Conservation (phyloP, 1,140 invertebrate species). For the Brachionus paranguensis region DNA sequence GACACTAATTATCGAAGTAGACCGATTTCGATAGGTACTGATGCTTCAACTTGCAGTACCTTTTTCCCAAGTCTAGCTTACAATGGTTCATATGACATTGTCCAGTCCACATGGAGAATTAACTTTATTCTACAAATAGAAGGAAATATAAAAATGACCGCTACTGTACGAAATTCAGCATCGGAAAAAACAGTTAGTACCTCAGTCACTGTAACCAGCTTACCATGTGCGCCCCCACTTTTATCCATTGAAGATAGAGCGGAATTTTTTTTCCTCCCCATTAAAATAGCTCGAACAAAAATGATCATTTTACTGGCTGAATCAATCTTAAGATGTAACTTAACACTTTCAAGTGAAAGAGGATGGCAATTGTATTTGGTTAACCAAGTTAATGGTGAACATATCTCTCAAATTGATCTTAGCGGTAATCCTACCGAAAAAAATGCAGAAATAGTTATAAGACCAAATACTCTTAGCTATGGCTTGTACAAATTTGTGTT, state of each 20-base stretch:
- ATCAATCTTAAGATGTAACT: background rate
- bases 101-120: background rate
- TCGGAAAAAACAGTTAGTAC: background rate
- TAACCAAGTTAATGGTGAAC: background rate
- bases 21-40: background rate
- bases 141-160: background rate
- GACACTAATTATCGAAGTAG: background rate
- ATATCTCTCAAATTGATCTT: background rate
- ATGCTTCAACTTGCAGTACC: background rate
- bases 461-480: background rate
- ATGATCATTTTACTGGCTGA: background rate
- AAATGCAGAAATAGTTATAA: background rate
- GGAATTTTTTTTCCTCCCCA: background rate
- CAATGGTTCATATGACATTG: background rate
- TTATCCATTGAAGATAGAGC: background rate
- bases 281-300: background rate
- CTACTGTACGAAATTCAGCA: background rate
- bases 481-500: slow-evolving; percentile 30
- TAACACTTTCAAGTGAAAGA: background rate
- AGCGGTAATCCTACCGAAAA: background rate
- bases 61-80: background rate
- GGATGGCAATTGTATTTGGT: background rate
- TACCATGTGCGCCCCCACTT: background rate
- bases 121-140: background rate
- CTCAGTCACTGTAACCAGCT: background rate